Evolutionary conservation across 2,113 vertebrate genomes (phyloP).

Genomic region (Uria lomvia): DNA sequence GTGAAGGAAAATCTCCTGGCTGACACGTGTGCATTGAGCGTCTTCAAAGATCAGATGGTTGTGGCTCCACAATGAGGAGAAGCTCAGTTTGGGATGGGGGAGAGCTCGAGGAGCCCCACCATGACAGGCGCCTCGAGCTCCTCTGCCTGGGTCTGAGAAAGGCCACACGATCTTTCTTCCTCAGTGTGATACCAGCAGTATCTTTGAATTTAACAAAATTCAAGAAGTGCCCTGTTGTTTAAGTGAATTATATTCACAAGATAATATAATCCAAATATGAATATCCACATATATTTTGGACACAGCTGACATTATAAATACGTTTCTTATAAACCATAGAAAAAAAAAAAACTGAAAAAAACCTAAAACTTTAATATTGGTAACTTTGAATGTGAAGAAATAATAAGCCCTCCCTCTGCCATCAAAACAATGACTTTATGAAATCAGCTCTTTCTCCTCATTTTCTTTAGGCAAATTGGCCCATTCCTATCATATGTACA

Average conservation of each 20-base stretch:
- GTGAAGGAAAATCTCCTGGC: fast-evolving
- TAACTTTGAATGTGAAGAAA: not conserved
- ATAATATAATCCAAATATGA: not conserved
- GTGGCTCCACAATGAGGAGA: fast-evolving
- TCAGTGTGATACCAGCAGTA: not conserved
- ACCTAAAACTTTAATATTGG: not conserved
- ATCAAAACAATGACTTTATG: not conserved
- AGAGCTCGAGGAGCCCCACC: not conserved
- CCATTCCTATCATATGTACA: not conserved
- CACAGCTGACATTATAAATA: not conserved
- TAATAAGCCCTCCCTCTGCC: not conserved
- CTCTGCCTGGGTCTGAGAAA: fast-evolving
- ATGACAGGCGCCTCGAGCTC: fast-evolving
- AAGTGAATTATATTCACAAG: not conserved
- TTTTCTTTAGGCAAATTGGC: not conserved
- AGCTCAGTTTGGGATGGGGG: not conserved
- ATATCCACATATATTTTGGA: not conserved
- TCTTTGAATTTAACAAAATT: not conserved
- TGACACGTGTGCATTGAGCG: fast-evolving
- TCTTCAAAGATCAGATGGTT: fast-evolving
- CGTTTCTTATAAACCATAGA: not conserved
- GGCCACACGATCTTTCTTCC: fast-evolving
- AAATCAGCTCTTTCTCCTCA: not conserved
- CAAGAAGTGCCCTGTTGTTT: not conserved
- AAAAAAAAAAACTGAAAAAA: not conserved